Evolutionary conservation across 2,797 vertebrate species (phyloP).

Genomic region (Anabas testudineus): DNA sequence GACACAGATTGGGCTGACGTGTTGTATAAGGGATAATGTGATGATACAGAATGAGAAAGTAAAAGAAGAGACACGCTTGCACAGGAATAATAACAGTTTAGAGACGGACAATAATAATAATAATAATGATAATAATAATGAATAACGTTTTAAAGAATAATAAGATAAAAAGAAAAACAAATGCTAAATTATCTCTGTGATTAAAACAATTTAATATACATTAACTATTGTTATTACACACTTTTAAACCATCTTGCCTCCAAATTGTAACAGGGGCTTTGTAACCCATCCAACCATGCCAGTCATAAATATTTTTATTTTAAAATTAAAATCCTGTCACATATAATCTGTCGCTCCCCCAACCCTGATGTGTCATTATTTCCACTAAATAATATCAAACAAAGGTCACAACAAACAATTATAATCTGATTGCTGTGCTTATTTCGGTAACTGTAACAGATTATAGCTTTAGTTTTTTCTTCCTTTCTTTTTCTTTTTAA

Average conservation of each 20-base stretch:
- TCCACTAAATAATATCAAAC: conserved; percentile 29
- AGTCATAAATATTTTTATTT: too few species aligned
- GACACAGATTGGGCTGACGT: background rate
- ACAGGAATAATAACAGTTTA: background rate
- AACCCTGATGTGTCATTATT: conserved; percentile 38
- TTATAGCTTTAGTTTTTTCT: conserved; percentile 12
- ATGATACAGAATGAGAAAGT: background rate
- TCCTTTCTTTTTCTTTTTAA: conserved; percentile 6
- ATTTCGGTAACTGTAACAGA: conserved; percentile 54
- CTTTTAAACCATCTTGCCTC: background rate
- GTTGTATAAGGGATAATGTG: background rate
- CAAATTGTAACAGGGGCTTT: conserved; percentile 5
- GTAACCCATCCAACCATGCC: conserved; percentile 10
- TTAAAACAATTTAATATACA: conserved; percentile 24
- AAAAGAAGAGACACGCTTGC: background rate
- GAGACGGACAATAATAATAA: too few species aligned
- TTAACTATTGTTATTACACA: conserved; percentile 34
- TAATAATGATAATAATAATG: too few species aligned
- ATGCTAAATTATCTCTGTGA: conserved; percentile 6
- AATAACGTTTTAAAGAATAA: background rate
- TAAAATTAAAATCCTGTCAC: conserved; percentile 35
- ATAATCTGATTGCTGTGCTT: conserved; percentile 39
- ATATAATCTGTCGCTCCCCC: conserved; percentile 1
- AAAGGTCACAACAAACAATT: conserved; percentile 56
- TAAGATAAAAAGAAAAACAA: too few species aligned